Percentiles rank a stretch among this genome's conserved stretches.
Conservation (phyloP, 2,888 invertebrate genomes). For the Aphidius colemani region DNA sequence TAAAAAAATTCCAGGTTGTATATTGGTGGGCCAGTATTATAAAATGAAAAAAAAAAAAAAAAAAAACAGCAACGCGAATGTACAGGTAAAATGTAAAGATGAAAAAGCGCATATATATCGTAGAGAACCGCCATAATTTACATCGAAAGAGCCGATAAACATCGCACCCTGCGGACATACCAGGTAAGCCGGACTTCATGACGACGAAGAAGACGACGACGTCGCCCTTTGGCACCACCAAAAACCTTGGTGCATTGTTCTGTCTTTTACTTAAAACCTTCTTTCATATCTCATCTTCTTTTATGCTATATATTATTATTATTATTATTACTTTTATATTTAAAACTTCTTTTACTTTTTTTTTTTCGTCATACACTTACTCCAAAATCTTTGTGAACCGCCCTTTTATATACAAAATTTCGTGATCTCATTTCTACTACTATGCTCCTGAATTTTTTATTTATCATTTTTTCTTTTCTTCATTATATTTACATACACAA, state of each 20-base stretch:
- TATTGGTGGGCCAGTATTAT: neutral
- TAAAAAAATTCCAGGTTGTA: no score
- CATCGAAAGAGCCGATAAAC: constrained; percentile 52
- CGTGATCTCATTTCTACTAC: constrained; percentile 14
- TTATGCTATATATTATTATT: neutral
- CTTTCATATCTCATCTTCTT: neutral
- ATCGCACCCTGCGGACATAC: constrained; percentile 48
- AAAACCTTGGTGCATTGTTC: constrained; percentile 14
- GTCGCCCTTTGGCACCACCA: constrained; percentile 20
- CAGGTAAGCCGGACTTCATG: constrained; percentile 7
- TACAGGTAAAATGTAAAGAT: constrained; percentile 4
- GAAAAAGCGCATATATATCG: constrained; percentile 24
- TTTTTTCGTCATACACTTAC: constrained; percentile 1
- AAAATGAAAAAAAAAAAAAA: constrained; percentile 7
- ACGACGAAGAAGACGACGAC: neutral
- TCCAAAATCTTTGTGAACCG: constrained; percentile 4
- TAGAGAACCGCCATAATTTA: constrained; percentile 47
- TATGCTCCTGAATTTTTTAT: constrained; percentile 12
- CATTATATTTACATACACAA: neutral
- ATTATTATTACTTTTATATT: neutral
- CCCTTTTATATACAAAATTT: neutral
- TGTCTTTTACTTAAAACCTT: constrained; percentile 3
- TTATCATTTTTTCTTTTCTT: constrained; percentile 1
- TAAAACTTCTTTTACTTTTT: neutral
- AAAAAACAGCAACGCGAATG: neutral